Conservation (phyloP, 2,797 vertebrate genomes). For the Danio choprae region DNA sequence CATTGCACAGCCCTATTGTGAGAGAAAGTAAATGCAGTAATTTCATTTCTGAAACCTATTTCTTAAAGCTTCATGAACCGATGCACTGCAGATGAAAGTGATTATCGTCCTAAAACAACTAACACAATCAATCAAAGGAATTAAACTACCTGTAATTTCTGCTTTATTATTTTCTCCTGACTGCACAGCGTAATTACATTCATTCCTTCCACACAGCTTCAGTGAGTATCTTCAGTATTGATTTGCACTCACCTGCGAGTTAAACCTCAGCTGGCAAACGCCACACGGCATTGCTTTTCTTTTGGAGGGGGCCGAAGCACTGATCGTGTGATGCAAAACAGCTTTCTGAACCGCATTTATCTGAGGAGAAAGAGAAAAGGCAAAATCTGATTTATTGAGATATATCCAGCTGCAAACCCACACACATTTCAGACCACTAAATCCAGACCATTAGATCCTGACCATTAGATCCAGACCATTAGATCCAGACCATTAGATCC, state of each 20-base stretch:
- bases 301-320: constrained; percentile 87
- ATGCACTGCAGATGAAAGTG: not conserved
- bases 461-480: no score
- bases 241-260: constrained; percentile 89
- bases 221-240: not conserved
- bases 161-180: not conserved
- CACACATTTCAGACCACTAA: no score
- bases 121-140: not conserved
- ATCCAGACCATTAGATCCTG: no score
- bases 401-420: no score
- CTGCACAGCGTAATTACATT: not conserved
- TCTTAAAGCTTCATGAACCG: not conserved
- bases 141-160: not conserved
- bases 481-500: no score
- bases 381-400: constrained; percentile 6
- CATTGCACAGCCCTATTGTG: no score
- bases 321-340: constrained; percentile 95
- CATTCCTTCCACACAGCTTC: not conserved
- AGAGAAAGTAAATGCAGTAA: not conserved
- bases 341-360: constrained; percentile 98
- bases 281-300: constrained; percentile 95
- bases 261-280: constrained; percentile 97
- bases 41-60: not conserved
- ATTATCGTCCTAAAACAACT: not conserved
- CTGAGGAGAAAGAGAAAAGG: constrained; percentile 70